Evolutionary conservation across 2,797 vertebrate genomes (phyloP).

Genomic region (Rhinatrema bivittatum): DNA sequence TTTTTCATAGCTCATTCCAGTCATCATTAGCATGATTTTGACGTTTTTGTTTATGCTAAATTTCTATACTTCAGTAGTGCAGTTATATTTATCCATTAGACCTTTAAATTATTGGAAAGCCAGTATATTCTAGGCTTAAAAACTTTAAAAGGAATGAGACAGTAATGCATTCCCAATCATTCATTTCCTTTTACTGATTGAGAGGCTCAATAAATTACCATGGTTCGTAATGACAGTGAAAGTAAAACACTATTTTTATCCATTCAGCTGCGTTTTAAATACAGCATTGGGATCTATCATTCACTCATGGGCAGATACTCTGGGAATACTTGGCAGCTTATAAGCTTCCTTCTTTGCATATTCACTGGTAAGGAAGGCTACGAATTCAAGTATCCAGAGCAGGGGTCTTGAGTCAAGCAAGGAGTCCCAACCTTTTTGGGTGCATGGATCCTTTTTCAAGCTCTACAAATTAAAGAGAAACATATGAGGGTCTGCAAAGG

Average conservation of each 20-base stretch:
- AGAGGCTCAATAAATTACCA: slow-evolving; percentile 67
- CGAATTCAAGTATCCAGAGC: slow-evolving; percentile 47
- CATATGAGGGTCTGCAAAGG: too few species aligned
- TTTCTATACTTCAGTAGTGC: too few species aligned
- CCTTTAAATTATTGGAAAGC: too few species aligned
- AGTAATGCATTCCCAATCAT: slow-evolving; percentile 50
- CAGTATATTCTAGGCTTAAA: too few species aligned
- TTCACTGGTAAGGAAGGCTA: slow-evolving; percentile 51
- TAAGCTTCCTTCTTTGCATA: slow-evolving; percentile 59
- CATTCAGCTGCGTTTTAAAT: slow-evolving; percentile 65
- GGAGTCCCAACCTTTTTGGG: too few species aligned
- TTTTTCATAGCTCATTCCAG: too few species aligned
- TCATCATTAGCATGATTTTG: too few species aligned
- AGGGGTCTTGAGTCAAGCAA: too few species aligned
- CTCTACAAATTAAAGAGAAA: too few species aligned
- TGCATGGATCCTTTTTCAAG: too few species aligned
- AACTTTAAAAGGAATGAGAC: slow-evolving; percentile 57
- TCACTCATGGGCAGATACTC: slow-evolving; percentile 47
- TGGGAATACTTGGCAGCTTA: slow-evolving; percentile 57
- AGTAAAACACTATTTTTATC: slow-evolving; percentile 68
- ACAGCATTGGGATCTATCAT: slow-evolving; percentile 52
- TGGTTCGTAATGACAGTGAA: slow-evolving; percentile 55
- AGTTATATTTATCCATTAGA: too few species aligned
- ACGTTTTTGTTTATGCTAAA: too few species aligned
- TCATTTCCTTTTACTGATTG: slow-evolving; percentile 68